phyloP scores from a whole-genome alignment of 2,113 vertebrate genomes.

The Oenanthe melanoleuca region DNA sequence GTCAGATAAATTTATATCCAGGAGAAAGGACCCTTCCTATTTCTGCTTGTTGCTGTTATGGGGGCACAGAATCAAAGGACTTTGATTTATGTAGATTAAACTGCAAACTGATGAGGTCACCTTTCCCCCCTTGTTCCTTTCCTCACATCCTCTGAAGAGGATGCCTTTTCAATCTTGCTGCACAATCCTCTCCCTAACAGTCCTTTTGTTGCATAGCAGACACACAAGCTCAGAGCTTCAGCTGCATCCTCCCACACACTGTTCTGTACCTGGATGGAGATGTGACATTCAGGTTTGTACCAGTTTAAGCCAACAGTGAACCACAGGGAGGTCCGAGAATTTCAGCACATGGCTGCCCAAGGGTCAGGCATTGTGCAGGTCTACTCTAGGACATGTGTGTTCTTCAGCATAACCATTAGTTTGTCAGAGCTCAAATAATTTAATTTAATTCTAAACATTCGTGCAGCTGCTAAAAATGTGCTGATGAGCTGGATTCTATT shows the following conservation, averaged over 20 bases:
- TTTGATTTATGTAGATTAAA: background rate
- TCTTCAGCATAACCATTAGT: background rate
- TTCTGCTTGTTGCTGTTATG: background rate
- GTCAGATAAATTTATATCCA: rapidly evolving
- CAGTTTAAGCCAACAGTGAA: background rate
- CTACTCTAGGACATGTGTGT: background rate
- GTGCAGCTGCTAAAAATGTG: background rate
- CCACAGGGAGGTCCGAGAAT: background rate
- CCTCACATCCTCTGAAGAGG: background rate
- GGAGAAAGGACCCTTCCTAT: background rate
- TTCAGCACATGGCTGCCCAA: rapidly evolving
- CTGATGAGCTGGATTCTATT: background rate
- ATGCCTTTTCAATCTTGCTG: background rate
- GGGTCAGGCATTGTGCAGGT: background rate
- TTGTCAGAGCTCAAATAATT: background rate
- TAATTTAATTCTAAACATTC: background rate
- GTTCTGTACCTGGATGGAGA: background rate
- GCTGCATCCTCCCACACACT: background rate
- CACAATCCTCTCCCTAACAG: background rate
- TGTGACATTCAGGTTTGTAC: rapidly evolving
- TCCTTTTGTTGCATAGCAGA: background rate
- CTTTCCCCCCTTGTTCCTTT: background rate
- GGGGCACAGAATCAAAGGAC: background rate
- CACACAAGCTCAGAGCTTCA: background rate
- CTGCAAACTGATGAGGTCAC: background rate